phyloP scores from a whole-genome alignment of 2,888 invertebrate species.

The Erpobdella octoculata region DNA sequence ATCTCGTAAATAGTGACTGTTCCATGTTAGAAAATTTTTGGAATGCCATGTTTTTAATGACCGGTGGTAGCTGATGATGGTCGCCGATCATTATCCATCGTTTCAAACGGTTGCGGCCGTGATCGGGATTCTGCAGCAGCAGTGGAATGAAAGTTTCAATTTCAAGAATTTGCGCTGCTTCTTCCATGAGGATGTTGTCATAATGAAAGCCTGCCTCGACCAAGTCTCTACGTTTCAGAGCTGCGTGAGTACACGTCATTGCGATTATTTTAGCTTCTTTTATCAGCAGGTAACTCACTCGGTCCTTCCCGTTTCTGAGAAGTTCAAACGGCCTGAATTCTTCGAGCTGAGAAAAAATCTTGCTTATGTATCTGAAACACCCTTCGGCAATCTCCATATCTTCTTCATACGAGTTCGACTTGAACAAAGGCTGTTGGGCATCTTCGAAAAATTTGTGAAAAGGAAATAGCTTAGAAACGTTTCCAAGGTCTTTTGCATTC shows the following conservation, averaged over 20 bases:
- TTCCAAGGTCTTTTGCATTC: conserved; percentile 43
- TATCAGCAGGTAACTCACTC: conserved; percentile 89
- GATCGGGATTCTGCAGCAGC: conserved; percentile 89
- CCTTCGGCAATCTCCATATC: conserved; percentile 82
- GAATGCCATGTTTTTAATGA: conserved; percentile 99
- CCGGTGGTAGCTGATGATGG: conserved; percentile 96
- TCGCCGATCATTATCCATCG: conserved; percentile 99
- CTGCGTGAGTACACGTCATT: conserved; percentile 99
- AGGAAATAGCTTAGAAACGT: conserved; percentile 68
- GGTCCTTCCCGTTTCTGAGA: conserved; percentile 83
- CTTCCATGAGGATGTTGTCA: conserved; percentile 98
- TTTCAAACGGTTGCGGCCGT: conserved; percentile 87
- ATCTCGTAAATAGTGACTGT: conserved; percentile 89
- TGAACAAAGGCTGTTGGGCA: conserved; percentile 85
- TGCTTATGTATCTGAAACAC: conserved; percentile 84
- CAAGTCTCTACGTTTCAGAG: conserved; percentile 86
- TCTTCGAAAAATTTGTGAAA: conserved; percentile 86
- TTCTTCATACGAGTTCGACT: conserved; percentile 65
- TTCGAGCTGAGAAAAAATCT: conserved; percentile 90
- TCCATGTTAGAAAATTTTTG: conserved; percentile 99
- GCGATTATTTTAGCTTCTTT: conserved; percentile 99
- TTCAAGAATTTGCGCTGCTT: conserved; percentile 94
- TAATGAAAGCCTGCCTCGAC: conserved; percentile 80
- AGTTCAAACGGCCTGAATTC: conserved; percentile 97
- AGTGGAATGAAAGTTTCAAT: conserved; percentile 99